Conservation (phyloP, 2,888 invertebrate genomes). For the Anthrax anthrax region DNA sequence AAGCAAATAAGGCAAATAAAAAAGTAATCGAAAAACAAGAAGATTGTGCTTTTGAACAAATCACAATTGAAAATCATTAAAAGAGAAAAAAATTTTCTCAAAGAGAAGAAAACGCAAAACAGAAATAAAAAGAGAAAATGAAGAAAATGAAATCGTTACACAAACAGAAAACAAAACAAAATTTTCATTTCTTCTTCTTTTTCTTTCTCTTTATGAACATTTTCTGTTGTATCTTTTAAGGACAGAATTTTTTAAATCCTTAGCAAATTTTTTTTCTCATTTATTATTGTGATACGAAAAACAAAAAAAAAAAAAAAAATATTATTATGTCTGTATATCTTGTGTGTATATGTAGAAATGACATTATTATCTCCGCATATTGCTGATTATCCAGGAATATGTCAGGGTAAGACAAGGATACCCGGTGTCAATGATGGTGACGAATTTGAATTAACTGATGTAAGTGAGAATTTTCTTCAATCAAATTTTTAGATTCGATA, state of each 20-base stretch:
- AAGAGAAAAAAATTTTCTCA: not conserved
- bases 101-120: not conserved
- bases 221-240: not conserved
- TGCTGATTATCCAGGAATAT: conserved; percentile 78
- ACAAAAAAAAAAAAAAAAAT: too few relatives aligned
- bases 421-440: conserved; percentile 88
- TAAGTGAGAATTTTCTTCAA: conserved; percentile 48
- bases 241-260: too few relatives aligned
- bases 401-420: conserved; percentile 89
- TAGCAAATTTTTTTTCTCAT: too few relatives aligned
- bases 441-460: conserved; percentile 75
- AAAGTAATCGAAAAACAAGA: conserved; percentile 38
- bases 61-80: not conserved
- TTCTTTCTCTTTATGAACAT: too few relatives aligned
- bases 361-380: conserved; percentile 72
- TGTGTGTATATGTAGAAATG: conserved; percentile 41
- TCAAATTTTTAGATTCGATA: too few relatives aligned
- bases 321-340: too few relatives aligned
- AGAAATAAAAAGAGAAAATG: too few relatives aligned
- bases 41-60: not conserved
- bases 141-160: too few relatives aligned
- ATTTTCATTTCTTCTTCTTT: too few relatives aligned
- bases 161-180: too few relatives aligned
- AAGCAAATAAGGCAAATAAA: too few relatives aligned
- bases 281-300: too few relatives aligned